Base-by-base conservation (phyloP, 2,113 vertebrate genomes). In the Protobothrops mucrosquamatus region DNA sequence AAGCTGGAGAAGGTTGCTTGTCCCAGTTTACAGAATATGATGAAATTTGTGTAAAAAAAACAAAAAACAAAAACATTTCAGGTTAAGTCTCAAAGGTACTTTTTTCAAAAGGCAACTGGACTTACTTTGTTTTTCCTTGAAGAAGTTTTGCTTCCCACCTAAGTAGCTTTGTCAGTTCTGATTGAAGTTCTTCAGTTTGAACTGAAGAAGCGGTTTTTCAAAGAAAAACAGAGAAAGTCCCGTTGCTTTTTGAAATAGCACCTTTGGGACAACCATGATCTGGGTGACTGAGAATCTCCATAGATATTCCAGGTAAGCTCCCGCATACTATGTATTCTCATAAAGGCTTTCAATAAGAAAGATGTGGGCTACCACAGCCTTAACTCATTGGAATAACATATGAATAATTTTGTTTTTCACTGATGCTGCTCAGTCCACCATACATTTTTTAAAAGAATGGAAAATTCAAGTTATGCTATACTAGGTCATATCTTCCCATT, bases 371-470 rank as follows among this genome's bases (percentile, higher is more conserved):
- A n/a, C 34, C 22, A 88, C 4, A 81, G 43, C 26, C 57, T 86
- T 85, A 94, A 61, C 90, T 93, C 54, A 9, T 34, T 85, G 91
- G 89, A 90, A n/a, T 8, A 48, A 89, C 92, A 46, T 0, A 22
- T 93, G 43, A 56, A 89, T 48, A 87, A 87, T 81, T 90, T 89
- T 57, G 0, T 54, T 95, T 95, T 95, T 95, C 94, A 96, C 95
- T 95, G 64, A 90, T 87, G 74, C 57, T 94, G 95, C 90, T 89
- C 81, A 87, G 93, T 96, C 55, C 59, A 93, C 46, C 95, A 90
- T 55, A 87, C 87, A 93, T 95, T 93, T 51, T 81, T 93, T 91
- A 85, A 93, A 29, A 95, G 93, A 95, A 90, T 48, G 91, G 8
- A 91, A 92, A 92, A 85, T 93, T 92, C 12, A 55, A 94, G n/a